phyloP scores from a whole-genome alignment of 2,888 invertebrate genomes.

The Eupelmus urozonus region DNA sequence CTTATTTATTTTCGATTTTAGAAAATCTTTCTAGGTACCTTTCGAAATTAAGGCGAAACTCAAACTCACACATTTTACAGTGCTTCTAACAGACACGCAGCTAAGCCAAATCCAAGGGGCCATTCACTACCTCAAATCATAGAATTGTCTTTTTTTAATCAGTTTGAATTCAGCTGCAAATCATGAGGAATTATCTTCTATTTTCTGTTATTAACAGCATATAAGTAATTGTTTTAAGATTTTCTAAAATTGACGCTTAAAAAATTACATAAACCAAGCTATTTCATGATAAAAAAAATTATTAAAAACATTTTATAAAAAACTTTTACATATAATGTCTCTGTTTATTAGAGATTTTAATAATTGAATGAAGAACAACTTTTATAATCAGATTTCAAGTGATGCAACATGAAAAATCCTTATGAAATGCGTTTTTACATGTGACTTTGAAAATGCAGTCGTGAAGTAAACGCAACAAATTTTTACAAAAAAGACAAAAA shows the following conservation, averaged over 20 bases:
- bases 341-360: not conserved
- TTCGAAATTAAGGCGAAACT: slow-evolving; percentile 35
- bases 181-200: not conserved
- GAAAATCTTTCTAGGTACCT: slow-evolving; percentile 40
- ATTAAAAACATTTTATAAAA: not conserved
- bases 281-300: too few relatives aligned
- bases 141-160: not conserved
- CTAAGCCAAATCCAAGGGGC: slow-evolving; percentile 57
- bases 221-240: not conserved
- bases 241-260: not conserved
- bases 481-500: slow-evolving; percentile 1
- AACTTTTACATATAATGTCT: slow-evolving; percentile 2
- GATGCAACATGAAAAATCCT: slow-evolving; percentile 20
- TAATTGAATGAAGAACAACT: not conserved
- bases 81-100: slow-evolving; percentile 40
- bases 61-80: slow-evolving; percentile 50
- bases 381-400: slow-evolving; percentile 41
- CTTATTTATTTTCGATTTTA: slow-evolving; percentile 37
- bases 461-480: slow-evolving; percentile 10
- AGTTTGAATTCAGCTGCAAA: not conserved
- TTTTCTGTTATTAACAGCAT: too few relatives aligned
- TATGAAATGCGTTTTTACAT: slow-evolving; percentile 46
- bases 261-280: not conserved
- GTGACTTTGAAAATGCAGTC: slow-evolving; percentile 52
- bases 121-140: slow-evolving; percentile 57